Base-by-base conservation (phyloP, 1,140 invertebrate genomes). In the Episyrphus balteatus region DNA sequence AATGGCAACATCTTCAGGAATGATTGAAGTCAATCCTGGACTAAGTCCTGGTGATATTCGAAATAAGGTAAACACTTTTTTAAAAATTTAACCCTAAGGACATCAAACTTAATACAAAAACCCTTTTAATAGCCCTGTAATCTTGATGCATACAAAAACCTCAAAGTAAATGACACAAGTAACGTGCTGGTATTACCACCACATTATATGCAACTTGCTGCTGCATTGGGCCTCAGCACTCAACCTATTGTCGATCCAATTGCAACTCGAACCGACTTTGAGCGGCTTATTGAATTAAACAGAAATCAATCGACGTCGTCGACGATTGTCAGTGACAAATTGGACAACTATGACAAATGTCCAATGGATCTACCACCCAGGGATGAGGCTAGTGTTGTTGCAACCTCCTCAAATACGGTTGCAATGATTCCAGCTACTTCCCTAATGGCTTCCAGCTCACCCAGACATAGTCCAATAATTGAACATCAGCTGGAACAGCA, bases 141-240 rank as follows among this genome's bases (percentile, higher is more conserved):
- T 42, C 31, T 33, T 40, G 46, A 47, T 6, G 36, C 46, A 47
- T 42, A 47, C 32, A 47, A 47, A 36, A 21, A 49, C 36, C 47
- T 49, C 13, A 49, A 49, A 44, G 47, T 49, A 11, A 49, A 37
- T 15, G 47, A 49, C 17, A 43, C 34, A 34, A 48, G 37, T 11
- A 13, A 21, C 1, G 54, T 63, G 3, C 51, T 66, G 6, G 59
- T 66, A 33, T 40, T 64, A 15, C 61, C 64, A 9, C 63, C 61
- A 21, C 63, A 67, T 40, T 67, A 67, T 44, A 58, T 64, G n/a
- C 61, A 66, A 42, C 51, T 66, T 32, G 63, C 64, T 12, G 61
- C 61, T 1, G 63, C 64, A 2, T 47, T 66, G 9, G 63, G 63
- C 0, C 40, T 67, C 3, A 66, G 60, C 40, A 55, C 62, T 2